Conservation (phyloP, 2,888 invertebrate genomes). For the Tanypteryx hageni region DNA sequence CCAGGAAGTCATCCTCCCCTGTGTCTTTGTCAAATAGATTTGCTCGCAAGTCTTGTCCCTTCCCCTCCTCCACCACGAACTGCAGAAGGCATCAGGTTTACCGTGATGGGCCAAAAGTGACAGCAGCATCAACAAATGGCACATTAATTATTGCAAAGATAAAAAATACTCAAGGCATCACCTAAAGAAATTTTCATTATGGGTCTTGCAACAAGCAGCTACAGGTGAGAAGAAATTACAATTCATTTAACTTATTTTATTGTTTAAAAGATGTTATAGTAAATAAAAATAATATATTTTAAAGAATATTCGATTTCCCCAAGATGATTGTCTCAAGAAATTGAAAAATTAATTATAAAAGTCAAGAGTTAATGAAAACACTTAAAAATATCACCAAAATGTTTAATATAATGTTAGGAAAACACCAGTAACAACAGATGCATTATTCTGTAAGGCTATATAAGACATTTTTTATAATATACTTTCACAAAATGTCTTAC, state of each 20-base stretch:
- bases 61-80: constrained; percentile 78
- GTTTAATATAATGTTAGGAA: no score
- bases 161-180: not conserved
- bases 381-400: not conserved
- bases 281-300: not conserved
- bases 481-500: no score
- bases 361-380: not conserved
- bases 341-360: not conserved
- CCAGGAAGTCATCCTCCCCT: constrained; percentile 93
- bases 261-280: not conserved
- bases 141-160: constrained; percentile 20
- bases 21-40: constrained; percentile 96
- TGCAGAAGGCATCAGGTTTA: constrained; percentile 66
- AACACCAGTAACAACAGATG: no score
- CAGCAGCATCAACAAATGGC: constrained; percentile 54
- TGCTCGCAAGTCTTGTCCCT: constrained; percentile 76
- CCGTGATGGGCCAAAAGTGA: constrained; percentile 43
- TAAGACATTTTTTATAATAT: no score
- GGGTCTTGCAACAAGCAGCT: constrained; percentile 22
- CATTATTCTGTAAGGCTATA: no score
- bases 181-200: not conserved
- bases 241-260: not conserved
- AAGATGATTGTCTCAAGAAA: not conserved
- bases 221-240: not conserved
- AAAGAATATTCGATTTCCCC: not conserved